Evolutionary conservation across 1,140 invertebrate species (phyloP).

Genomic region (Magallana ariakensis): DNA sequence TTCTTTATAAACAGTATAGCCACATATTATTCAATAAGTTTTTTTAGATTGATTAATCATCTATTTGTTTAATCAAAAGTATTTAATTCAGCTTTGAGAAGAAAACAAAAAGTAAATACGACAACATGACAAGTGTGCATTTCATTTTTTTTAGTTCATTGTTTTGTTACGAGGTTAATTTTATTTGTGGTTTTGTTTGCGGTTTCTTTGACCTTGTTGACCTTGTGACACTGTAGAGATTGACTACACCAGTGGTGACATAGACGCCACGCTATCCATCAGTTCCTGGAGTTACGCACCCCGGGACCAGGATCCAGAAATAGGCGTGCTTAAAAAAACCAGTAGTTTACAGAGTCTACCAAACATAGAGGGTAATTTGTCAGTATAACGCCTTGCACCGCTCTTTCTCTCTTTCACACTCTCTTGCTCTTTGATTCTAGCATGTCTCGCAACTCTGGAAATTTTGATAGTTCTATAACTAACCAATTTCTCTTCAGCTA

Average conservation of each 20-base stretch:
- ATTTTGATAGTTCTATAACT: neutral
- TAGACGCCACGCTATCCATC: constrained; percentile 71
- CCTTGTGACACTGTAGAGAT: constrained; percentile 61
- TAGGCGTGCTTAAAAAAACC: constrained; percentile 45
- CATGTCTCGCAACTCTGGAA: neutral
- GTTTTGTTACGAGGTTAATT: neutral
- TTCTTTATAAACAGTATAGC: no score
- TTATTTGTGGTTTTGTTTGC: neutral
- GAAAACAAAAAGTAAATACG: no score
- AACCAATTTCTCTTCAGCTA: neutral
- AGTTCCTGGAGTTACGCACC: constrained; percentile 68
- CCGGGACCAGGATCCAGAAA: constrained; percentile 53
- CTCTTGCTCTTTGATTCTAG: neutral
- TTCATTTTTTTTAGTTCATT: neutral
- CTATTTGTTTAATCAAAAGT: no score
- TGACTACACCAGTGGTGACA: constrained; percentile 68
- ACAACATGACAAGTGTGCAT: no score
- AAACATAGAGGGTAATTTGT: constrained; percentile 45
- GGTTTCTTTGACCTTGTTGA: constrained; percentile 2
- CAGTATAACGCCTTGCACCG: constrained; percentile 30
- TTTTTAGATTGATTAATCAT: no score
- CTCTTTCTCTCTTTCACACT: neutral
- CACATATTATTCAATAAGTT: no score
- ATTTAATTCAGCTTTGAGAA: no score
- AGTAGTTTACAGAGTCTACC: constrained; percentile 63